Base-by-base conservation (phyloP, 2,797 vertebrate genomes). In the Parauchenoglanis ngamensis region DNA sequence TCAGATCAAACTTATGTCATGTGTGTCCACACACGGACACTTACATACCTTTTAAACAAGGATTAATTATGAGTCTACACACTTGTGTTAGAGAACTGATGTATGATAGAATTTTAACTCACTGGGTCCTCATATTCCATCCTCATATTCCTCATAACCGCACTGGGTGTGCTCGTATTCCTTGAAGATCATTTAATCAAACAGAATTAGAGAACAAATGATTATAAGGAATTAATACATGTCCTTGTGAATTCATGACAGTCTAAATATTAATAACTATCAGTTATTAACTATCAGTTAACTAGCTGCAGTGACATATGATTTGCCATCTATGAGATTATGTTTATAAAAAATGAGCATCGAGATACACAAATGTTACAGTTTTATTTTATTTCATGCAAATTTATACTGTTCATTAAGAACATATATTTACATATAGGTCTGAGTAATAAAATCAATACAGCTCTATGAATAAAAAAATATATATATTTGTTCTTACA, bases 101-200 rank as follows among this genome's bases (percentile, higher is more conserved):
- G 0, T 17, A 19, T 21, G 79, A 49, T 65, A 0, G 8, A 2
- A 19, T 67, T 2, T 49, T 25, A 40, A 73, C 56, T 61, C 79
- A 95, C 93, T 93, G 0, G 94, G 93, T 87, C 93, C 93, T 88
- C 78, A 93, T 12, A 91, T 84, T 84, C 63, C 72, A n/a, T n/a
- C n/a, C n/a, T n/a, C n/a, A n/a, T n/a, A n/a, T n/a, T 7, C 92
- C 91, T 2, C 90, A 92, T 88, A 3, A 95, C 90, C 0, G 92
- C 93, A 78, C 94, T n/a, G n/a, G n/a, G n/a, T n/a, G n/a, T n/a
- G 90, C 88, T 94, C 93, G 57, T 94, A 93, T 88, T 94, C 93
- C 87, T 88, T 87, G 61, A 94, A 85, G 15, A 94, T 88, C 93
- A 93, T 88, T 77, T 46, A 12, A 54, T 65, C 11, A 63, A 49